phyloP scores from a whole-genome alignment of 2,888 invertebrate species.

The Drosophila basisetae region DNA sequence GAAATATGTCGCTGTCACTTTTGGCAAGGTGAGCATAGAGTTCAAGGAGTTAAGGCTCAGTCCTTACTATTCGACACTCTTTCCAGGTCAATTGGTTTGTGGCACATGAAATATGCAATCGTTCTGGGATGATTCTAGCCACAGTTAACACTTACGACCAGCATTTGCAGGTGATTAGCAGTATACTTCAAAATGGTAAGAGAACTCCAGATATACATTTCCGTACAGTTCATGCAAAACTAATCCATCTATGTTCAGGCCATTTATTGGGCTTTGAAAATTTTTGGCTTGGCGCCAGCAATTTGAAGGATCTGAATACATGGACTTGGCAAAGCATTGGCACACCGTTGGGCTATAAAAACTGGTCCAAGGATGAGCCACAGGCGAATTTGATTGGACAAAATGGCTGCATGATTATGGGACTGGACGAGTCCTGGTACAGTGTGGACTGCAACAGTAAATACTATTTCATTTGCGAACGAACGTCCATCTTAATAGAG shows the following conservation, averaged over 20 bases:
- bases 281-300: slow-evolving; percentile 67
- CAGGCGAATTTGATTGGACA: slow-evolving; percentile 1
- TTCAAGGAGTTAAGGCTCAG: background rate
- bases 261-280: slow-evolving; percentile 21
- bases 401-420: slow-evolving; percentile 45
- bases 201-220: background rate
- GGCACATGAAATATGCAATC: slow-evolving; percentile 54
- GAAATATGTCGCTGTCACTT: slow-evolving; percentile 42
- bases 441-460: slow-evolving; percentile 42
- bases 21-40: slow-evolving; percentile 36
- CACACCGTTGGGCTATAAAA: slow-evolving; percentile 47
- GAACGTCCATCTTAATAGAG: background rate
- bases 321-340: slow-evolving; percentile 59
- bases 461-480: slow-evolving; percentile 60
- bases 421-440: slow-evolving; percentile 49
- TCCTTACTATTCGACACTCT: background rate
- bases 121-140: slow-evolving; percentile 48
- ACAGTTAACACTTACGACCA: slow-evolving; percentile 42
- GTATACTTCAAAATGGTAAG: slow-evolving; percentile 36
- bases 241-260: slow-evolving; percentile 9
- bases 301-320: slow-evolving; percentile 21
- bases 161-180: slow-evolving; percentile 36
- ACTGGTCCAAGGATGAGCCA: slow-evolving; percentile 53
- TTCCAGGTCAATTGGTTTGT: slow-evolving; percentile 57
- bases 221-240: background rate